A percentile compares a stretch with the other conserved stretches of the same genome.
phyloP scores from a whole-genome alignment of 2,888 invertebrate species.

The Podabrus alpinus region DNA sequence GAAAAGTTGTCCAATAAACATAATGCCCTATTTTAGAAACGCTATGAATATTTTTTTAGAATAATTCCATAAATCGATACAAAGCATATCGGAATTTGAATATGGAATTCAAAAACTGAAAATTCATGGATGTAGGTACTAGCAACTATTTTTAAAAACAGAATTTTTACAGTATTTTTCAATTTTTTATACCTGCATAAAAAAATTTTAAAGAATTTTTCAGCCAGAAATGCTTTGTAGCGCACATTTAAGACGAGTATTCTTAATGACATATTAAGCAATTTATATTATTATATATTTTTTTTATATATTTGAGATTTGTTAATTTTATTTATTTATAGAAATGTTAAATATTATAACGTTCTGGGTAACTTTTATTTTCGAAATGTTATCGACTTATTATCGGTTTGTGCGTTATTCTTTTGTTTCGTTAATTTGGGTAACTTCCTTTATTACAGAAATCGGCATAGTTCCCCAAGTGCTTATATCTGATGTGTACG shows the following conservation, averaged over 20 bases:
- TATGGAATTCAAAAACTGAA: constrained; percentile 1
- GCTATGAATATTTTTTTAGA: constrained; percentile 29
- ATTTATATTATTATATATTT: constrained; percentile 28
- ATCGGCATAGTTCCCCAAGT: constrained; percentile 41
- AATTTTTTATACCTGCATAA: constrained; percentile 34
- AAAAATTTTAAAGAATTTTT: constrained; percentile 41
- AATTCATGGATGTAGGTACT: constrained; percentile 7
- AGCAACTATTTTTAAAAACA: neutral
- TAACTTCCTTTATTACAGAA: constrained; percentile 23
- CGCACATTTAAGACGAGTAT: constrained; percentile 19
- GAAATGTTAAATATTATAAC: constrained; percentile 27
- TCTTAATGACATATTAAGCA: constrained; percentile 32
- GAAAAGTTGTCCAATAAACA: constrained; percentile 38
- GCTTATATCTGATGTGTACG: constrained; percentile 36
- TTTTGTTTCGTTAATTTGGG: constrained; percentile 25
- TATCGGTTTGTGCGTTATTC: constrained; percentile 33
- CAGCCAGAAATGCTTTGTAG: constrained; percentile 30
- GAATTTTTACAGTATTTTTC: constrained; percentile 3
- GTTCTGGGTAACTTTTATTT: neutral
- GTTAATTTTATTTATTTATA: constrained; percentile 29
- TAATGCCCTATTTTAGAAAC: constrained; percentile 32
- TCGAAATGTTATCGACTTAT: neutral
- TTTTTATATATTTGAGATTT: constrained; percentile 19
- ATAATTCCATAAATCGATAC: constrained; percentile 26
- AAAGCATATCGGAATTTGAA: constrained; percentile 31